Conservation (phyloP, 2,888 invertebrate species). For the Cerceris ruficornis region DNA sequence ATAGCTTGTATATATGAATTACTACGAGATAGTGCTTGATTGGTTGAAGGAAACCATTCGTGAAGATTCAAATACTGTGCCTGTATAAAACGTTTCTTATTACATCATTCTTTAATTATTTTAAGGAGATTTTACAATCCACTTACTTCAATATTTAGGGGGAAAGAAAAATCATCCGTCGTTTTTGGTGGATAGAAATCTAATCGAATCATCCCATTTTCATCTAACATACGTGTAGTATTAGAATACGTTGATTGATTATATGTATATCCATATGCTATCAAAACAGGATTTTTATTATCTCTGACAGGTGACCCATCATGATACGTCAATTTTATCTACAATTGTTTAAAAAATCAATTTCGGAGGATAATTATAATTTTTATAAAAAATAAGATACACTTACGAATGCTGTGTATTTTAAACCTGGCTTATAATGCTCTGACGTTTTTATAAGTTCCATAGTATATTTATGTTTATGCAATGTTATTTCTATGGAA, state of each 20-base stretch:
- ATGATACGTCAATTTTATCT: conserved; percentile 88
- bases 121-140: not conserved
- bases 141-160: conserved; percentile 88
- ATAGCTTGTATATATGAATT: conserved; percentile 84
- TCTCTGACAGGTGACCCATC: conserved; percentile 87
- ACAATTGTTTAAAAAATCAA: conserved; percentile 36
- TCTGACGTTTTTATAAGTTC: conserved; percentile 91
- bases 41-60: conserved; percentile 89
- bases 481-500: conserved; percentile 88
- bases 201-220: conserved; percentile 86
- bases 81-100: conserved; percentile 80
- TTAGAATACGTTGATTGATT: conserved; percentile 84
- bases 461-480: conserved; percentile 89
- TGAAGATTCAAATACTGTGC: conserved; percentile 91
- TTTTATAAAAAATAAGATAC: conserved; percentile 7
- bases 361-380: not conserved
- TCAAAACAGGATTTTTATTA: conserved; percentile 84
- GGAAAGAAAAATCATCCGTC: conserved; percentile 84
- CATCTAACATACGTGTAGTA: conserved; percentile 83
- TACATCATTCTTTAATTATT: not conserved
- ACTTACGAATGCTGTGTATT: conserved; percentile 91
- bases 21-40: conserved; percentile 86
- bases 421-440: conserved; percentile 94
- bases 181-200: conserved; percentile 84
- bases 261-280: conserved; percentile 85